These are phyloP conservation scores for Anhinga anhinga DNA, from an alignment of 2,113 vertebrate species.

Conservation along the genomic window DNA sequence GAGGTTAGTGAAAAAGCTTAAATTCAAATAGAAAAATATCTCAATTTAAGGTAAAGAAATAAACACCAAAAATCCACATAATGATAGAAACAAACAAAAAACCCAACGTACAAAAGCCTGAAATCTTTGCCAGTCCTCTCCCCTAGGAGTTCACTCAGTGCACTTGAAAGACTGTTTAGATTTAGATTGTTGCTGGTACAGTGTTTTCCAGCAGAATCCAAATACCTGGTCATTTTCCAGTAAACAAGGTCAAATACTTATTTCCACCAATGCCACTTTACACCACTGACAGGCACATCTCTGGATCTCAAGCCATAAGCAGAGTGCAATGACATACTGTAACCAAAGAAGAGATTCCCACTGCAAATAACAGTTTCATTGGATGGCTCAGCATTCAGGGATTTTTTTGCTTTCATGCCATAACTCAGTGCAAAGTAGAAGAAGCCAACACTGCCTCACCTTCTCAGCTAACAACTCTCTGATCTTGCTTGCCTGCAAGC, in stretches of 20 bases:
- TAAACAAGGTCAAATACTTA: neutral
- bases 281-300: neutral
- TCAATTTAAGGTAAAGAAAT: neutral
- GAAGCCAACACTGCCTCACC: constrained; percentile 66
- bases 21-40: neutral
- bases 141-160: neutral
- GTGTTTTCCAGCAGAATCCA: neutral
- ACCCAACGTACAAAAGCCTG: neutral
- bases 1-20: neutral
- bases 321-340: neutral
- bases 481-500: constrained; percentile 88
- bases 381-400: neutral
- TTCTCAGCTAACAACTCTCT: constrained; percentile 87
- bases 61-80: neutral
- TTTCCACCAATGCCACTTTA: neutral
- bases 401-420: neutral
- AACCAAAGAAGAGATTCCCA: neutral
- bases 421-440: neutral
- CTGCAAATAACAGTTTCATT: neutral
- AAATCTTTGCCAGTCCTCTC: neutral
- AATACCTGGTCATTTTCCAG: neutral
- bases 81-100: neutral
- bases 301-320: neutral
- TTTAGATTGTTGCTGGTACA: neutral
- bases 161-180: neutral